Evolutionary conservation across 2,888 invertebrate genomes (phyloP).

Genomic region (Lathronympha strigana): DNA sequence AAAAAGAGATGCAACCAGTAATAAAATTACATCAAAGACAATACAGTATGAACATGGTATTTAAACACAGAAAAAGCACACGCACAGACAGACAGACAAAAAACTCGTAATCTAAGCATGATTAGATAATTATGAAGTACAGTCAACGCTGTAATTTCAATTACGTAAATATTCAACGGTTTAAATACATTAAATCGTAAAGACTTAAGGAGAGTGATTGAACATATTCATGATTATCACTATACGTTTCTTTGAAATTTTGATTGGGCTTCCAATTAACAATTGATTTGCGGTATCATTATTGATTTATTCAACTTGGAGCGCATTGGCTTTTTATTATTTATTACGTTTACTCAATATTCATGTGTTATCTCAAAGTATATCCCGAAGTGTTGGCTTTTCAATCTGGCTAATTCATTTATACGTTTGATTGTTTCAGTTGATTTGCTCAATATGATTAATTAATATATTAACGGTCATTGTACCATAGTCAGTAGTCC

Average conservation of each 20-base stretch:
- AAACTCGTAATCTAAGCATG: conserved; percentile 31
- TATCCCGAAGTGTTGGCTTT: not conserved
- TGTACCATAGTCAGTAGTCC: no score
- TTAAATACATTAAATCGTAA: not conserved
- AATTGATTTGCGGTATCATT: conserved; percentile 11
- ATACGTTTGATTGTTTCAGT: not conserved
- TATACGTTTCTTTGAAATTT: no score
- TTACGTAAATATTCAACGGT: conserved; percentile 6
- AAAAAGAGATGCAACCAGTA: conserved; percentile 19
- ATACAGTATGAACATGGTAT: conserved; percentile 25
- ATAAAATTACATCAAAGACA: conserved; percentile 34
- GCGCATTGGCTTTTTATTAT: conserved; percentile 10
- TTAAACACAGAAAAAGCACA: conserved; percentile 26
- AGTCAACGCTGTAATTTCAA: conserved; percentile 28
- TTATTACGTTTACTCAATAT: not conserved
- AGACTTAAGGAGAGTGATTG: not conserved
- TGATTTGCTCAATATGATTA: no score
- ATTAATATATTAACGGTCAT: no score
- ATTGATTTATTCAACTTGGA: conserved; percentile 6
- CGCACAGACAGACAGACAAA: conserved; percentile 38
- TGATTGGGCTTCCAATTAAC: not conserved
- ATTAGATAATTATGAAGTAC: conserved; percentile 42
- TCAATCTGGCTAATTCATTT: not conserved
- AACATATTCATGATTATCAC: not conserved
- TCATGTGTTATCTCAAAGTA: not conserved